Evolutionary conservation across 2,888 invertebrate species (phyloP), one percentile per base, ranked within the genome.

Genomic region (Ectropis crepuscularia): DNA sequence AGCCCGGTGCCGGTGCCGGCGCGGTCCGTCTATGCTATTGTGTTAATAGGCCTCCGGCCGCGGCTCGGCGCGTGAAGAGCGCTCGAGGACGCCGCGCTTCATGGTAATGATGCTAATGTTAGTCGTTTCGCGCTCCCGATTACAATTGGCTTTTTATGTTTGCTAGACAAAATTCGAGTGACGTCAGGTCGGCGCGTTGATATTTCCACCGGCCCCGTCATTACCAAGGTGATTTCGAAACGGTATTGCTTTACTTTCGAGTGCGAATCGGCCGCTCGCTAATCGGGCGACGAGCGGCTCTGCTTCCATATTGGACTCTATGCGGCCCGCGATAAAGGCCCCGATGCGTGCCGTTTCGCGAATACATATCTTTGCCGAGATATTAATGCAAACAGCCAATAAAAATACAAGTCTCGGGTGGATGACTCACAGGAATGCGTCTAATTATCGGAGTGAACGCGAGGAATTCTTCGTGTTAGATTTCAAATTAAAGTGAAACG

Each of bases 401-500:
- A 89, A 89, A 88, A 88, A 86, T 86, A 83, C 82, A 82, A 81
- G 87, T 86, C 87, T 83, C 87, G 88, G 83, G 78, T 89, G 89
- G 87, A 85, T 89, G 90, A 88, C 74, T 90, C 90, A 88, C 81
- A 81, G 86, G 89, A 88, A 90, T 89, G 88, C 82, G 81, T 85
- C 87, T 90, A 89, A 90, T 89, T 89, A 80, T 87, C 78, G 81
- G 80, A 80, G 82, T 83, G 85, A 83, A 83, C 79, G 85, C 80
- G 81, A 86, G 82, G 81, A 80, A 84, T 65, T 83, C 77, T 78
- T 84, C 82, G 84, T 82, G 84, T 86, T 85, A 82, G 79, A 86
- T 89, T 89, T 87, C 86, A 83, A 85, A 82, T 86, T 85, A 81
- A 78, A 82, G 82, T 78, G 83, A 88, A 87, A 83, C 76, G 72